These are phyloP conservation scores for Archips crataeganus DNA, from an alignment of 2,888 invertebrate species.

Conservation along the genomic window DNA sequence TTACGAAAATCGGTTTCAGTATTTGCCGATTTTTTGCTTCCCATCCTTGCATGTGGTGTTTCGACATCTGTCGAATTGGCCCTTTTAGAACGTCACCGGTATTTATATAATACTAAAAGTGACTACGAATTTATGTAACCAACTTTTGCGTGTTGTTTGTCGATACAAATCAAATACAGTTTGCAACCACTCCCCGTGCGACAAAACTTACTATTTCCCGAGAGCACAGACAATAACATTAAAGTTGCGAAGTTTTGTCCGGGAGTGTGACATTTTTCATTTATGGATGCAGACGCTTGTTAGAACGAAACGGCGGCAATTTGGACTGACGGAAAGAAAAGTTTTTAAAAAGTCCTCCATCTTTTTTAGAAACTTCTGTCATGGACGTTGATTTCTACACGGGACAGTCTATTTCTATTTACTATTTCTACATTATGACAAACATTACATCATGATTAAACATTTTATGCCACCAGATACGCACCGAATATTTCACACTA, in stretches of 20 bases:
- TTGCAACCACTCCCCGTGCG: constrained; percentile 4
- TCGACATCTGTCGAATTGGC: no score
- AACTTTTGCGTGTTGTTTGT: not conserved
- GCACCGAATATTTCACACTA: no score
- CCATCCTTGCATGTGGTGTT: no score
- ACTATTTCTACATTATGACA: no score
- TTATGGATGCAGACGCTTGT: constrained; percentile 1
- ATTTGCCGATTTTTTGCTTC: no score
- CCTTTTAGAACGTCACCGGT: no score
- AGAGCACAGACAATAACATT: constrained; percentile 8
- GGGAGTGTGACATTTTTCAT: constrained; percentile 8
- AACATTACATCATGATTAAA: no score
- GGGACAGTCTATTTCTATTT: not conserved
- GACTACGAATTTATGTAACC: not conserved
- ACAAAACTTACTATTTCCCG: constrained; percentile 12
- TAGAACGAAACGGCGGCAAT: not conserved
- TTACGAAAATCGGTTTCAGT: no score
- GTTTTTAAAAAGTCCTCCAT: not conserved
- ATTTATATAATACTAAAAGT: not conserved
- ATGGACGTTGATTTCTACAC: not conserved
- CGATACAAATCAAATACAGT: constrained; percentile 1
- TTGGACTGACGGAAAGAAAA: constrained; percentile 4
- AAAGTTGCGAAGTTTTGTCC: constrained; percentile 2
- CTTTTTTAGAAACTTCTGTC: not conserved
- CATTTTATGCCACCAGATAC: no score